phyloP scores from a whole-genome alignment of 2,888 invertebrate species.

The Auanema freiburgensis region DNA sequence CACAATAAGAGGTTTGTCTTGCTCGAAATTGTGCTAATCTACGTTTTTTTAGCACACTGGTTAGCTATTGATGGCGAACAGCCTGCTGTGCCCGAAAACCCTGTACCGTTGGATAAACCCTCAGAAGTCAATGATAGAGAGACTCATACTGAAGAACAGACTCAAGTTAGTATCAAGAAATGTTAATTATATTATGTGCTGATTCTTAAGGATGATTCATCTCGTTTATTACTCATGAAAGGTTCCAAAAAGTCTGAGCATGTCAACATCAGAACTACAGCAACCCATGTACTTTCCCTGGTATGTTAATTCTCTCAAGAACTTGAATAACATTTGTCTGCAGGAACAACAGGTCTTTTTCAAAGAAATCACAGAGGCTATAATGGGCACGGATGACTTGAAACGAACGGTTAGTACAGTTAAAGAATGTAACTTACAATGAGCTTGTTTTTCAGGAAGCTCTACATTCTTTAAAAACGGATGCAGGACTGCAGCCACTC shows the following conservation, averaged over 20 bases:
- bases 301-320: constrained; percentile 14
- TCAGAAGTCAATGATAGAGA: constrained; percentile 5
- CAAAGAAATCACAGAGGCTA: constrained; percentile 55
- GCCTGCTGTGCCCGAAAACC: constrained; percentile 93
- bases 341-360: constrained; percentile 57
- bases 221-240: constrained; percentile 11
- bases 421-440: constrained; percentile 5
- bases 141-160: constrained; percentile 10
- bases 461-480: constrained; percentile 45
- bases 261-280: constrained; percentile 50
- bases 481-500: constrained; percentile 49
- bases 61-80: constrained; percentile 66
- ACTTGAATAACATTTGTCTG: neutral
- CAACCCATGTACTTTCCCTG: constrained; percentile 48
- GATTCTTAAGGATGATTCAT: constrained; percentile 14
- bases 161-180: too few species aligned
- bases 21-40: neutral
- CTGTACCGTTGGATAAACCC: constrained; percentile 24
- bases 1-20: constrained; percentile 7
- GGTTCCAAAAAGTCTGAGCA: constrained; percentile 37
- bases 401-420: constrained; percentile 39
- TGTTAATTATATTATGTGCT: neutral
- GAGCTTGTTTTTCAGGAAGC: constrained; percentile 41
- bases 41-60: constrained; percentile 28
- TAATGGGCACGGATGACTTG: constrained; percentile 46